Evolutionary conservation across 92 coral and sea anemone species (phyloP).

Genomic region (Heteractis magnifica): DNA sequence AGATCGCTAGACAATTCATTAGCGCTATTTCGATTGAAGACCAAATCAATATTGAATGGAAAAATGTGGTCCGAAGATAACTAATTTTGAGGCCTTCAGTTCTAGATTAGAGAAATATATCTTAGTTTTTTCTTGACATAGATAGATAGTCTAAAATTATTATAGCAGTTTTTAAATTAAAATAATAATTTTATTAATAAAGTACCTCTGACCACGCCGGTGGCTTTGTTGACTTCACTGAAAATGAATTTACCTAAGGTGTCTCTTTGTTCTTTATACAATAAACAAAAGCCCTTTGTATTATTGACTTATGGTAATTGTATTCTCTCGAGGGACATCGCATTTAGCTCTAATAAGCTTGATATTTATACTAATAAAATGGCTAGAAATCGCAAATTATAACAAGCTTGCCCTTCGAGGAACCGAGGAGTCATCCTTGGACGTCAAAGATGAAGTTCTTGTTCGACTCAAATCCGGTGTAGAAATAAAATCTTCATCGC

Average conservation of each 20-base stretch:
- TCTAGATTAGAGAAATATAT: no score
- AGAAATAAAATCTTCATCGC: constrained; percentile 40
- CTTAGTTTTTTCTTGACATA: no score
- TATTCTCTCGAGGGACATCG: not conserved
- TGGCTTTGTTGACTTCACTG: not conserved
- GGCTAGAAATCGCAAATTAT: not conserved
- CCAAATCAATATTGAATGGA: no score
- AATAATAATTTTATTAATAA: not conserved
- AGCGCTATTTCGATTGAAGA: no score
- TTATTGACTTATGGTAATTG: not conserved
- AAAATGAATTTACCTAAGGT: not conserved
- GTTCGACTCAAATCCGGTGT: constrained; percentile 30
- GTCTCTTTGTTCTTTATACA: not conserved
- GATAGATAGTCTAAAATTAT: no score
- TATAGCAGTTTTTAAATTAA: not conserved
- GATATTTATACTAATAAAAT: not conserved
- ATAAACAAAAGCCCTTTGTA: not conserved
- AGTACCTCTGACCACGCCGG: not conserved
- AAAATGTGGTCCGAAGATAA: no score
- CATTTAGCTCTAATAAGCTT: not conserved
- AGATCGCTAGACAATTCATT: no score
- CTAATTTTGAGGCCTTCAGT: no score
- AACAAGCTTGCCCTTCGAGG: constrained; percentile 39
- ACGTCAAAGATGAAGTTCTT: not conserved
- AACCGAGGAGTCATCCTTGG: not conserved